A percentile compares a stretch with the other conserved stretches of the same genome.
These are phyloP conservation scores for Acronicta alni DNA, from an alignment of 2,888 invertebrate genomes.

Conservation along the genomic window DNA sequence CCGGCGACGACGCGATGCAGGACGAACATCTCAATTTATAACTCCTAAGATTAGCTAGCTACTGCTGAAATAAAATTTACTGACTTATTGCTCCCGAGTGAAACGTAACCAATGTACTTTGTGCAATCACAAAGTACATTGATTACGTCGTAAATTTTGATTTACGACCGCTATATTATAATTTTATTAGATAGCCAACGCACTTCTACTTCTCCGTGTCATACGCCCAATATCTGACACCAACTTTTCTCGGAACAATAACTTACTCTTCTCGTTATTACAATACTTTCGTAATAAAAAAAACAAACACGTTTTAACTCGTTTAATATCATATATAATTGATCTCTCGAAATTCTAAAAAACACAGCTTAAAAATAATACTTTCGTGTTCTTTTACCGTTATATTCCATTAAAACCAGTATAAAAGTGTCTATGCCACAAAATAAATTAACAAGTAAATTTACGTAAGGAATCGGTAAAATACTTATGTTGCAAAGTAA, in stretches of 20 bases:
- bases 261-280: too few relatives aligned
- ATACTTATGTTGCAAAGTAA: constrained; percentile 32
- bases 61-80: constrained; percentile 72
- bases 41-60: constrained; percentile 54
- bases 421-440: constrained; percentile 19
- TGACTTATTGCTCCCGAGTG: constrained; percentile 71
- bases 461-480: constrained; percentile 35
- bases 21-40: constrained; percentile 79
- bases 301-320: too few relatives aligned
- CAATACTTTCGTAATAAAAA: too few relatives aligned
- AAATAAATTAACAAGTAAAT: constrained; percentile 29
- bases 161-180: constrained; percentile 68
- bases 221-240: too few relatives aligned
- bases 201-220: too few relatives aligned
- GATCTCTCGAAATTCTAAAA: too few relatives aligned
- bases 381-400: background rate
- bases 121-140: too few relatives aligned
- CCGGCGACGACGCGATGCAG: constrained; percentile 51
- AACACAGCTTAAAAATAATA: too few relatives aligned
- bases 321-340: too few relatives aligned
- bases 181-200: constrained; percentile 65
- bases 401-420: background rate
- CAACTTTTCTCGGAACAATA: too few relatives aligned
- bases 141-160: too few relatives aligned
- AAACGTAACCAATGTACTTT: constrained; percentile 69